Evolutionary conservation across 2,113 vertebrate genomes (phyloP).

Genomic region (Otocyon megalotis): DNA sequence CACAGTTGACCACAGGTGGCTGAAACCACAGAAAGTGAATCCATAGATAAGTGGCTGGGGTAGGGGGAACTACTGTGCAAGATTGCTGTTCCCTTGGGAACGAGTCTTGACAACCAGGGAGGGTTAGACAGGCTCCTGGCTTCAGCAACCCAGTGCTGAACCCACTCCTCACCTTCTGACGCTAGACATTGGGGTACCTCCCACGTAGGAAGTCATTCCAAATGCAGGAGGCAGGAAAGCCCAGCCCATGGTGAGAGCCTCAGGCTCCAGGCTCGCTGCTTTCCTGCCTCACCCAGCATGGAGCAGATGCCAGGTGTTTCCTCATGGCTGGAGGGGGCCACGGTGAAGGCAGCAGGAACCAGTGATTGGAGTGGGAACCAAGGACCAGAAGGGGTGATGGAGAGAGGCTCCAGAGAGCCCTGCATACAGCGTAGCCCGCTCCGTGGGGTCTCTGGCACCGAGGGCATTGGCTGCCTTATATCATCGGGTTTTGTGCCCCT

Average conservation of each 20-base stretch:
- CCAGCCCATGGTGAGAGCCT: background rate
- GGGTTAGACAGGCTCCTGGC: background rate
- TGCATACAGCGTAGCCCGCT: too few relatives aligned
- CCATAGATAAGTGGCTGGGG: background rate
- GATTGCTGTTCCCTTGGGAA: background rate
- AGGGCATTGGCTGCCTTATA: background rate
- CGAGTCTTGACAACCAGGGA: background rate
- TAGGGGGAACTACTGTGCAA: background rate
- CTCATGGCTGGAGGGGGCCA: background rate
- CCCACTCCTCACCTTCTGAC: background rate
- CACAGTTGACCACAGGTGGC: background rate
- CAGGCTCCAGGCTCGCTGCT: background rate
- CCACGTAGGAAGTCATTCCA: background rate
- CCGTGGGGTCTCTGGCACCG: background rate
- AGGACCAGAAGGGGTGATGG: background rate
- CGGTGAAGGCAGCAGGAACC: accelerated
- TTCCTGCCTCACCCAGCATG: background rate
- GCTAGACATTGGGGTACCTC: background rate
- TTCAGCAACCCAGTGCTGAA: background rate
- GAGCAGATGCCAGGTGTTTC: background rate
- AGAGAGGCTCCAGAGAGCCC: background rate
- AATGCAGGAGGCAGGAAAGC: background rate
- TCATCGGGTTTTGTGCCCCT: accelerated
- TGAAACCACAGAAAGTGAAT: background rate
- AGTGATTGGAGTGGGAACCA: background rate